These are phyloP conservation scores for Disparrhopalites patrizii DNA, from an alignment of 2,888 invertebrate genomes.

Conservation along the genomic window DNA sequence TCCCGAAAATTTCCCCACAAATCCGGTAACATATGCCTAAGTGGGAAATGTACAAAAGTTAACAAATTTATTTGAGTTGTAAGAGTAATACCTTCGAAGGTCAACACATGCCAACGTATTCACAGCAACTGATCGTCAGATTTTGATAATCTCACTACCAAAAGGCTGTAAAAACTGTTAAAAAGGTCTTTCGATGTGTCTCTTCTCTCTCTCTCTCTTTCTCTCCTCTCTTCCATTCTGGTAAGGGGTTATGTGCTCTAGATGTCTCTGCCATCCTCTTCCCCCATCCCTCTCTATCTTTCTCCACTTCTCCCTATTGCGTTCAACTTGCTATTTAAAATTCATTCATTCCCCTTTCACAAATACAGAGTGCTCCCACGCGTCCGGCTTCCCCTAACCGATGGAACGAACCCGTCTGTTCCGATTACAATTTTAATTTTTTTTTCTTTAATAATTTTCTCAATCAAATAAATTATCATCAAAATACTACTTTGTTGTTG, in stretches of 20 bases:
- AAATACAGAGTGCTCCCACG: no score
- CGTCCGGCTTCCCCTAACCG: no score
- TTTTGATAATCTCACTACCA: conserved; percentile 1
- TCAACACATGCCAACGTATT: conserved; percentile 48
- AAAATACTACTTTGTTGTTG: no score
- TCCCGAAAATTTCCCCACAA: background rate
- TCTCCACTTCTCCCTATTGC: background rate
- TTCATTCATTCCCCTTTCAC: conserved; percentile 7
- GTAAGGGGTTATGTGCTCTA: background rate
- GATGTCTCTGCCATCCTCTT: background rate
- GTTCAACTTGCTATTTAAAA: conserved; percentile 8
- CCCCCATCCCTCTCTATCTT: background rate
- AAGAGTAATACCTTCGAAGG: conserved; percentile 47
- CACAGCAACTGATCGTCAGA: conserved; percentile 39
- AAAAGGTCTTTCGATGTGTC: background rate
- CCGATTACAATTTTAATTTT: no score
- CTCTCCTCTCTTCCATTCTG: no score
- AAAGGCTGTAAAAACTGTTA: background rate
- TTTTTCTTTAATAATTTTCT: no score
- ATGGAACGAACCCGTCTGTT: no score
- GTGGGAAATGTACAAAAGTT: background rate
- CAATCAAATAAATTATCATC: no score
- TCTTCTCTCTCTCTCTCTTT: no score
- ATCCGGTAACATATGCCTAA: conserved; percentile 3
- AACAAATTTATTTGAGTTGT: conserved; percentile 19